Base-by-base conservation (phyloP, 1,140 invertebrate species). In the Galendromus occidentalis region DNA sequence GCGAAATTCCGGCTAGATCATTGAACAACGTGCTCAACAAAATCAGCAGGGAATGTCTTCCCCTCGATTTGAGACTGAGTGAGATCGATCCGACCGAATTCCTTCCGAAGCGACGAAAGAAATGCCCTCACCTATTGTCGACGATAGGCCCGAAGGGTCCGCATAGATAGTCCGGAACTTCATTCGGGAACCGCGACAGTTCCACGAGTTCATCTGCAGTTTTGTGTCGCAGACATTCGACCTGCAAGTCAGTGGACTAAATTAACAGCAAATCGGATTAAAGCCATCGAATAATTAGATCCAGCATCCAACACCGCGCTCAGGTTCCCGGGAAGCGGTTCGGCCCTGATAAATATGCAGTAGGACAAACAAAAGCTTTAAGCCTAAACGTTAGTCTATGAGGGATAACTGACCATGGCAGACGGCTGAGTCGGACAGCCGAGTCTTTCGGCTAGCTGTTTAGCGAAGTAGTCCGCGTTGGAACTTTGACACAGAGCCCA, bases 191-290 rank as follows among this genome's bases (percentile, higher is more conserved):
- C 12, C 51, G 51, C 51, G 51, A 59, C 12, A 59, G 25, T 1
- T 59, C 51, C 25, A 59, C 51, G 22, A 59, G 51, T 22, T 59
- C 51, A 25, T 59, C 51, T 17, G 51, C 51, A 22, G n/a, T 59
- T 33, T 59, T 59, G 33, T 59, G 51, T 59, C 51, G 51, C 25
- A 59, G 20, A 33, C 51, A 59, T 25, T 59, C 51, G n/a, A 59
- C 51, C 51, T 59, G 51, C 14, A 59, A 25, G 33, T 9, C 22
- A 59, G 25, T 5, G 51, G 6, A 22, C 14, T 25, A 59, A 59
- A 2, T 25, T 22, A 59, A 25, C 17, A 59, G 25, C 45, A 14
- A 7, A 28, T 28, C 28, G 45, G 14, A 47, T 14, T 20, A 4
- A 6, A 47, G 45, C 5, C 18, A 4, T 4, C 18, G 45, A 4